phyloP scores from a whole-genome alignment of 2,113 vertebrate species.

The Morphnarchus princeps region DNA sequence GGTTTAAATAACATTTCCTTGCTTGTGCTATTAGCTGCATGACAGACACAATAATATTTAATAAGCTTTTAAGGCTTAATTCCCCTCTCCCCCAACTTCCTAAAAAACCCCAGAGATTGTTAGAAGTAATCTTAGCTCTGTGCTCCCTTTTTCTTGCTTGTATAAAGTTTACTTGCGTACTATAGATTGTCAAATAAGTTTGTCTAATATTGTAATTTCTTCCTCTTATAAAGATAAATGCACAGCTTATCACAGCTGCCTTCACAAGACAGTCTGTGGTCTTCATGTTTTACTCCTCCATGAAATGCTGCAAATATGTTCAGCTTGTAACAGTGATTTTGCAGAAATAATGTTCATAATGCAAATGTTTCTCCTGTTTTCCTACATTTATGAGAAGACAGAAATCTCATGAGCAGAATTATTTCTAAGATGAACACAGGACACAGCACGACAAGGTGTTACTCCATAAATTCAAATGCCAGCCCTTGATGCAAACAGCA shows the following conservation, averaged over 20 bases:
- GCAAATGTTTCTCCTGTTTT: background rate
- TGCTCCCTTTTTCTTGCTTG: background rate
- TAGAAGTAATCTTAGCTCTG: background rate
- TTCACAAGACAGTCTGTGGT: background rate
- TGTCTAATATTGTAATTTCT: background rate
- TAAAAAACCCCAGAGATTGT: background rate
- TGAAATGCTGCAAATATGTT: background rate
- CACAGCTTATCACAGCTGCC: background rate
- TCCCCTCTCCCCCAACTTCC: background rate
- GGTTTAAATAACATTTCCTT: background rate
- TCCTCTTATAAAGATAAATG: background rate
- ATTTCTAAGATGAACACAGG: background rate
- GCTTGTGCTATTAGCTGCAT: background rate
- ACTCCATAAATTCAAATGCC: background rate
- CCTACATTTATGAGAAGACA: background rate
- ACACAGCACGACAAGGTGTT: rapidly evolving
- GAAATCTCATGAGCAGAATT: background rate
- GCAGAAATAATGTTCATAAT: background rate
- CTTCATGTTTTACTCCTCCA: background rate
- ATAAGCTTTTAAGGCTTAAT: background rate
- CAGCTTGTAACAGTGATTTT: background rate
- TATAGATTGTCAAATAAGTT: background rate
- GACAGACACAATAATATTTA: background rate
- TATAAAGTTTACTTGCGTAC: background rate
- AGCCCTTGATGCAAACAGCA: background rate